Percentiles rank a stretch among this genome's conserved stretches.
Evolutionary conservation across 2,113 vertebrate genomes (phyloP).

Genomic region (Chlamydotis undulata): DNA sequence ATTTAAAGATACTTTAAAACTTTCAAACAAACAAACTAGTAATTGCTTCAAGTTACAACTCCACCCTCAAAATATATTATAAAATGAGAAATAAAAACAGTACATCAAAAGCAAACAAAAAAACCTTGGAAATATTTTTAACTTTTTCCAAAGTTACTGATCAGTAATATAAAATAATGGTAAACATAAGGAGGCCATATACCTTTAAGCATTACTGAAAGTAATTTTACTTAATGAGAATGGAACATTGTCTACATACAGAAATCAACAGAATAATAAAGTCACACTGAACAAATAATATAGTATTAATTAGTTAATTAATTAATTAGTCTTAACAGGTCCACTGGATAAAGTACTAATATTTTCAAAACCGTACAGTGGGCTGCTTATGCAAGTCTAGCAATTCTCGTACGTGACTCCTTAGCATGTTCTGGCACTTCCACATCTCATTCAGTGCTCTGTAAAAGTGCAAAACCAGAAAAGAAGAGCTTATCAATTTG

Average conservation of each 20-base stretch:
- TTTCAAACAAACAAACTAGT: neutral
- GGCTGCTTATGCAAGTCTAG: conserved; percentile 97
- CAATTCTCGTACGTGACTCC: conserved; percentile 93
- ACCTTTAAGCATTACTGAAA: neutral
- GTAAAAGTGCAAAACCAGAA: conserved; percentile 1
- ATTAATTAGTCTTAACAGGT: neutral
- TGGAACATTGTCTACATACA: neutral
- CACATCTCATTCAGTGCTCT: conserved; percentile 99
- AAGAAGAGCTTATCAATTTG: neutral
- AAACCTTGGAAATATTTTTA: neutral
- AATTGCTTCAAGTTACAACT: neutral
- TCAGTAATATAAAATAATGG: neutral
- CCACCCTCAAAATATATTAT: neutral
- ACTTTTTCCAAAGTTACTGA: neutral
- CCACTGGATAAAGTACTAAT: neutral
- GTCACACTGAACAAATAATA: neutral
- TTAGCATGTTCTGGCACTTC: conserved; percentile 99
- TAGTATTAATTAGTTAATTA: neutral
- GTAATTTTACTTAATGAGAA: neutral
- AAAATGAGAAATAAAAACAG: neutral
- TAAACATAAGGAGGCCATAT: neutral
- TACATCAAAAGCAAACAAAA: neutral
- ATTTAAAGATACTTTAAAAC: neutral
- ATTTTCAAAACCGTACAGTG: conserved; percentile 79
- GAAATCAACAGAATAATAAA: neutral